These are phyloP conservation scores for Cotesia typhae DNA, from an alignment of 1,140 invertebrate genomes.

Conservation along the genomic window DNA sequence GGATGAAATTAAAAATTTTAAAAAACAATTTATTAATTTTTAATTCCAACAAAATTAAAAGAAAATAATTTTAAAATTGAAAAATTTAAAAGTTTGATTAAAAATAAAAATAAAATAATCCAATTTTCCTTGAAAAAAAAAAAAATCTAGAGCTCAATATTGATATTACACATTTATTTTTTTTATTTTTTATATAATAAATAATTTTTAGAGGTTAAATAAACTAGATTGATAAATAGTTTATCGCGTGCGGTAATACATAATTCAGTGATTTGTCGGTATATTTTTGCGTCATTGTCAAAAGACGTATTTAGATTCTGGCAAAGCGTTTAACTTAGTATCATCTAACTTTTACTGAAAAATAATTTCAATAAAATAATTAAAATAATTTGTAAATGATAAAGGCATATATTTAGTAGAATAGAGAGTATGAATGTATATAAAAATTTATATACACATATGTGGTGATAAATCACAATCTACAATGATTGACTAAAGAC, in stretches of 20 bases:
- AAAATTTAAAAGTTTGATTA: too few species aligned
- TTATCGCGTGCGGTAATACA: not conserved
- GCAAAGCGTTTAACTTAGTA: slow-evolving; percentile 23
- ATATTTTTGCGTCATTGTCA: slow-evolving; percentile 58
- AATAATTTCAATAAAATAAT: slow-evolving; percentile 6
- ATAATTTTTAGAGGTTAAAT: not conserved
- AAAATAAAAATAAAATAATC: too few species aligned
- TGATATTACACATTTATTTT: not conserved
- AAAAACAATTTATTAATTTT: too few species aligned
- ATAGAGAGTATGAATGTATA: too few species aligned
- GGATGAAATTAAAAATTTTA: too few species aligned
- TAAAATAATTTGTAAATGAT: too few species aligned
- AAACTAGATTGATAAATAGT: slow-evolving; percentile 30
- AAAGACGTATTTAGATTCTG: slow-evolving; percentile 57
- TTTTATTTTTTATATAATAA: slow-evolving; percentile 11
- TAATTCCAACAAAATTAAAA: too few species aligned
- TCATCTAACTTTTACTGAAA: slow-evolving; percentile 18
- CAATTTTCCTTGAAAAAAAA: not conserved
- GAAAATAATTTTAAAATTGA: too few species aligned
- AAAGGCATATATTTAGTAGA: too few species aligned
- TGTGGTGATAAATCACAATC: too few species aligned
- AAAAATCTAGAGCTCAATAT: slow-evolving; percentile 1
- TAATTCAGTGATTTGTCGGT: slow-evolving; percentile 44
- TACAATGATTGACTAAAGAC: too few species aligned
- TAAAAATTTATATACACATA: too few species aligned